Percentiles rank a stretch among this genome's conserved stretches.
Evolutionary conservation across 2,888 invertebrate species (phyloP).

Genomic region (Prosapia bicincta): DNA sequence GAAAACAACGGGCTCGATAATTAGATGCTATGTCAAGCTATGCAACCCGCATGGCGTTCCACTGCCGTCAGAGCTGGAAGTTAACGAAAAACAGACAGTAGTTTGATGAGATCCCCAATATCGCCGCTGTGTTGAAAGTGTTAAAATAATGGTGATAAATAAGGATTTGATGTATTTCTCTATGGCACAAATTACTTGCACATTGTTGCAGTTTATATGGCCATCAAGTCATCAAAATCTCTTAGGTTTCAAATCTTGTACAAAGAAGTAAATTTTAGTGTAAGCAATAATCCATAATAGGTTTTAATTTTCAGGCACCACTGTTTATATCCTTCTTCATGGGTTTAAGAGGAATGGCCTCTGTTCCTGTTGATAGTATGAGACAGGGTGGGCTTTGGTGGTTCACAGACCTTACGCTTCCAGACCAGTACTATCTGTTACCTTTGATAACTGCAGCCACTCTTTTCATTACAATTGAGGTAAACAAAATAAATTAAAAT

Average conservation of each 20-base stretch:
- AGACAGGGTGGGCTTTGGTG: conserved; percentile 83
- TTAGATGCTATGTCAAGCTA: no score
- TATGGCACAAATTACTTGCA: no score
- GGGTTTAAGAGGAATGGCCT: conserved; percentile 83
- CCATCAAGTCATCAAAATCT: neutral
- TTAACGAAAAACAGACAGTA: no score
- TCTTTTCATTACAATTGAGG: conserved; percentile 76
- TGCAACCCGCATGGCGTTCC: no score
- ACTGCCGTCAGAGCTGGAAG: no score
- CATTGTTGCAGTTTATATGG: neutral
- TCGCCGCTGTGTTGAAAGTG: no score
- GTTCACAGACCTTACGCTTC: conserved; percentile 88
- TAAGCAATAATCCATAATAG: conserved; percentile 16
- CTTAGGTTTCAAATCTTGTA: neutral
- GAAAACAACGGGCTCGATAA: no score
- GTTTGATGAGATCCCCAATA: no score
- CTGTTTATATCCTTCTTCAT: conserved; percentile 91
- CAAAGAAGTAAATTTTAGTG: neutral
- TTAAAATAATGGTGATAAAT: no score
- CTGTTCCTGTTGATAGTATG: conserved; percentile 87
- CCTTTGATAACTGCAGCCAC: conserved; percentile 84
- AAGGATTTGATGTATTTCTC: no score
- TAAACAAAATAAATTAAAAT: no score
- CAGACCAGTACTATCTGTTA: conserved; percentile 85
- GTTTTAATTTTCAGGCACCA: conserved; percentile 57